Base-by-base conservation (phyloP, 2,888 invertebrate species). In the Thera obeliscata region DNA sequence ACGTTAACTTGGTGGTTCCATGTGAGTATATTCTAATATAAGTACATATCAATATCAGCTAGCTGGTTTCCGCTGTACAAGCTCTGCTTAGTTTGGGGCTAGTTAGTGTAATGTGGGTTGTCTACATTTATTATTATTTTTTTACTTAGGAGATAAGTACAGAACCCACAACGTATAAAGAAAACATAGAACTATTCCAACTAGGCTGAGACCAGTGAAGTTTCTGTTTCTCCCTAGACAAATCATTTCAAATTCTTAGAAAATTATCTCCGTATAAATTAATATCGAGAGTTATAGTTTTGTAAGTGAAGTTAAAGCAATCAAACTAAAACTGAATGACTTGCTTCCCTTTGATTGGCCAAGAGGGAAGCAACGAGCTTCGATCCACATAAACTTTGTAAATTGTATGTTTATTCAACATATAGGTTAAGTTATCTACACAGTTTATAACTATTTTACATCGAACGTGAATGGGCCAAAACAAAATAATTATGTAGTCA, bases 271-370 rank as follows among this genome's bases (percentile, higher is more conserved):
- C 6, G 36, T 55, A 52, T 62, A 59, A 67, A 63, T 56, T 59
- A 63, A 63, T 67, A 63, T 55, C 11, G 35, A 43, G 58, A 67
- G 43, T 67, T 59, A 67, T 71, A 54, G 64, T 66, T 64, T 64
- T 58, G 50, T 56, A 43, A 72, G 74, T 64, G 74, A 71, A 70
- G 66, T 71, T 77, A 74, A 73, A 72, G 73, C 75, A 81, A 82
- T 83, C 80, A 81, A 80, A 80, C 76, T 76, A 80, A 81, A 80
- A 80, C 76, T 76, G 80, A 82, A 81, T 79, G 79, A 80, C 75
- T 82, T 80, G 81, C 80, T 81, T 78, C 74, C 78, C 79, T 76
- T 78, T 82, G 81, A 85, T 84, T 83, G 82, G 80, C 78, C 74
- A 72, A 79, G 79, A 79, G 79, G 75, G 78, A 78, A 79, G 78